Conservation (phyloP, 2,113 vertebrate genomes). For the Coptodon bakossiorum region DNA sequence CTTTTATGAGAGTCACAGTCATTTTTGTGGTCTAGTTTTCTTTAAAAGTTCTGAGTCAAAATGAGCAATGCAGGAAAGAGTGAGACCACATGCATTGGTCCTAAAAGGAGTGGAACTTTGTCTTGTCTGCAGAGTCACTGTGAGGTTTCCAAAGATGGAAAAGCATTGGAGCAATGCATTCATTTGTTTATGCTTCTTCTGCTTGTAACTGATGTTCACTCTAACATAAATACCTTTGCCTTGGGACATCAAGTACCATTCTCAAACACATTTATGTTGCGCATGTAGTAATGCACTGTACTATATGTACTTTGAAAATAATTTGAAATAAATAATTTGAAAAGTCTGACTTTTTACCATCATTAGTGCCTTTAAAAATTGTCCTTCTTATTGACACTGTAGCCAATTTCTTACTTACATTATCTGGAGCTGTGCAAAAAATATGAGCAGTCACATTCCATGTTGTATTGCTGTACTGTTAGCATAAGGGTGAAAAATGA, state of each 20-base stretch:
- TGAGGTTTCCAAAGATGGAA: constrained; percentile 37
- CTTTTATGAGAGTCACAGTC: background rate
- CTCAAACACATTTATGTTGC: background rate
- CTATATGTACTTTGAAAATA: background rate
- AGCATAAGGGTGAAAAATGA: background rate
- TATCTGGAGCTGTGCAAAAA: background rate
- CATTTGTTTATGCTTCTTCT: background rate
- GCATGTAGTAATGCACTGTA: background rate
- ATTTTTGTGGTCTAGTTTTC: background rate
- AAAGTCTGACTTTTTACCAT: background rate
- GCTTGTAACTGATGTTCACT: background rate
- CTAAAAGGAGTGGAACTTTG: background rate
- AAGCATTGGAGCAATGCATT: background rate
- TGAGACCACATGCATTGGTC: background rate
- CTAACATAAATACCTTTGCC: background rate
- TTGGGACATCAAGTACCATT: background rate
- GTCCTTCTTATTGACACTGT: background rate
- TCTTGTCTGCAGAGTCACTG: background rate
- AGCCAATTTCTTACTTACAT: background rate
- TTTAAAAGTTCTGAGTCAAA: background rate
- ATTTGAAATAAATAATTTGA: background rate
- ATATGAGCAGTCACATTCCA: background rate
- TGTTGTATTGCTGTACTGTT: background rate
- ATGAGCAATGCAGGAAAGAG: background rate
- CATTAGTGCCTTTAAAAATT: background rate